These are phyloP conservation scores for Pangasianodon hypophthalmus DNA, from an alignment of 2,113 vertebrate species.

Conservation along the genomic window DNA sequence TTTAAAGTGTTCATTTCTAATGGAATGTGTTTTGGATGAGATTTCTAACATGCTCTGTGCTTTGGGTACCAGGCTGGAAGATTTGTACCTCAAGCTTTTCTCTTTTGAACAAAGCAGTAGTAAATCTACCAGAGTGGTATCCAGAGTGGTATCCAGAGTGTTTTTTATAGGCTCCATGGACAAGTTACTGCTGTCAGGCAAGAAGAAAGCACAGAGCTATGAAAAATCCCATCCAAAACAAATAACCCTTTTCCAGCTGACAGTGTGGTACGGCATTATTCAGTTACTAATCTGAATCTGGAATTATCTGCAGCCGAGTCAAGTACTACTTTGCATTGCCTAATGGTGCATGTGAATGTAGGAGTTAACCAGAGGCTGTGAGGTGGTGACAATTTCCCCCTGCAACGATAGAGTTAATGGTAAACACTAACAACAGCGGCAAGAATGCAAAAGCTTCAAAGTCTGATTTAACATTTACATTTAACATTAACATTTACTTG, in stretches of 20 bases:
- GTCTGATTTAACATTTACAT: background rate
- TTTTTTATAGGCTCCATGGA: background rate
- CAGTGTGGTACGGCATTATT: background rate
- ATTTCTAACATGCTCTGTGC: conserved; percentile 19
- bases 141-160: background rate
- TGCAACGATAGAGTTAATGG: background rate
- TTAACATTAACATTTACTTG: background rate
- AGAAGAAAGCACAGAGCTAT: background rate
- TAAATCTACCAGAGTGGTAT: conserved; percentile 10
- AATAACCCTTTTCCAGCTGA: background rate
- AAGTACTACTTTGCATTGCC: background rate
- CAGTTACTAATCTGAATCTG: background rate
- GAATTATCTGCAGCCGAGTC: background rate
- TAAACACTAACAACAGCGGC: background rate
- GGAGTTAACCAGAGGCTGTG: background rate
- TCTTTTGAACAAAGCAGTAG: conserved; percentile 12
- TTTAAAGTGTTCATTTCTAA: conserved; percentile 25
- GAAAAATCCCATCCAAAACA: background rate
- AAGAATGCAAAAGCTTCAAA: background rate
- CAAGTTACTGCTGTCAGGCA: background rate
- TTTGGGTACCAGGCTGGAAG: conserved; percentile 15
- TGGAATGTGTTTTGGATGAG: conserved; percentile 9
- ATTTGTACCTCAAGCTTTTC: conserved; percentile 5
- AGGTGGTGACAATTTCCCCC: background rate
- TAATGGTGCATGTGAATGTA: background rate